Conservation (phyloP, 1,140 invertebrate species). For the Ceratosolen fusciceps region DNA sequence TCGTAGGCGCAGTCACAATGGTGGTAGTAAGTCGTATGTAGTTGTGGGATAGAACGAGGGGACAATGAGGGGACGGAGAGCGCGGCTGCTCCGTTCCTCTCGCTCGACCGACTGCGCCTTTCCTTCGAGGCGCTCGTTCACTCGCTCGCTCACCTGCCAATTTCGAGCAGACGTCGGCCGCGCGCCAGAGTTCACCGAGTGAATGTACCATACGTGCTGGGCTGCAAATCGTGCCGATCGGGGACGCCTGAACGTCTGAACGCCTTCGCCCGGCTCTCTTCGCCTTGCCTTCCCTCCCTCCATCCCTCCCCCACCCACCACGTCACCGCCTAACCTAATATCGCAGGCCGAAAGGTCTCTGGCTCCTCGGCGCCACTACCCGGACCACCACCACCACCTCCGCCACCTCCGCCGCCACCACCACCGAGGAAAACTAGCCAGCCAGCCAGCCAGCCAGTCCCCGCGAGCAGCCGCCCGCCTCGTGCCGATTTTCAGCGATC, state of each 20-base stretch:
- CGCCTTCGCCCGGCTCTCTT: not conserved
- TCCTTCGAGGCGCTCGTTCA: not conserved
- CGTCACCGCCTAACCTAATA: no score
- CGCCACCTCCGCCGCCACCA: no score
- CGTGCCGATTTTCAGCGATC: no score
- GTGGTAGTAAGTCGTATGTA: no score
- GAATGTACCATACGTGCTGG: constrained; percentile 20
- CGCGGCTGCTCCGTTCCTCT: constrained; percentile 10
- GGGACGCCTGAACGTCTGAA: not conserved
- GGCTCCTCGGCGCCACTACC: not conserved
- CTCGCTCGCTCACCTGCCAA: no score
- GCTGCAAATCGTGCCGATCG: constrained; percentile 8
- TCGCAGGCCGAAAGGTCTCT: not conserved
- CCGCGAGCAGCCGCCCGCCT: no score
- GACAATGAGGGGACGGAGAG: not conserved
- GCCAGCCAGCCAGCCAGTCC: no score
- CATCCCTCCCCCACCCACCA: no score
- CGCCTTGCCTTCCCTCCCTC: not conserved
- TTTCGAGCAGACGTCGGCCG: constrained; percentile 10
- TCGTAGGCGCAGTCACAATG: no score
- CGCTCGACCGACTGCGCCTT: not conserved
- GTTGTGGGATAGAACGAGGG: no score
- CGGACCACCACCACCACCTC: no score
- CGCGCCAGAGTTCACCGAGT: constrained; percentile 37
- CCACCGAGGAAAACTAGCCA: no score